A percentile compares a stretch with the other conserved stretches of the same genome.
Evolutionary conservation across 2,888 invertebrate species (phyloP).

Genomic region (Hydropsyche betteni): DNA sequence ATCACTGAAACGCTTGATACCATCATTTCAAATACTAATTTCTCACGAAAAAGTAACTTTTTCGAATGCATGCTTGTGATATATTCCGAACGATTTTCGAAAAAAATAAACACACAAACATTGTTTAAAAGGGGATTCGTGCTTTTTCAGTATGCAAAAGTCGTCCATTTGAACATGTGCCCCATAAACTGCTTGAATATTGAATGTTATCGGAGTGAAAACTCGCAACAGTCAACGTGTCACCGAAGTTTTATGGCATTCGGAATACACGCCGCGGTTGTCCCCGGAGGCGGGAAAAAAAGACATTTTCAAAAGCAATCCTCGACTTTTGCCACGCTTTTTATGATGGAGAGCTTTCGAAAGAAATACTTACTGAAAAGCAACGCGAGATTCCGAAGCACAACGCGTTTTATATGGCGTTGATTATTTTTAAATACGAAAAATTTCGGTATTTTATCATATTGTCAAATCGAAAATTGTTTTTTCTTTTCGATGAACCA

Average conservation of each 20-base stretch:
- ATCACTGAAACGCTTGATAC: too few relatives aligned
- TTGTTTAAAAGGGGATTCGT: background rate
- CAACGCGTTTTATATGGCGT: background rate
- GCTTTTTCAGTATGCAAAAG: too few relatives aligned
- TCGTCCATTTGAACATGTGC: too few relatives aligned
- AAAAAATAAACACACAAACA: background rate
- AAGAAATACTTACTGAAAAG: too few relatives aligned
- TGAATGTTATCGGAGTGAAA: slow-evolving; percentile 34
- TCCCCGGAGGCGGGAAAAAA: slow-evolving; percentile 23
- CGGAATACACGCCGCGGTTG: slow-evolving; percentile 20
- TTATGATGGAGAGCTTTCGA: too few relatives aligned
- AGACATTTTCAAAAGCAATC: slow-evolving; percentile 27
- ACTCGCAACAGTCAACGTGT: slow-evolving; percentile 37
- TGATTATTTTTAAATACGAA: background rate
- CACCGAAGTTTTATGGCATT: slow-evolving; percentile 40
- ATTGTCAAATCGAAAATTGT: background rate
- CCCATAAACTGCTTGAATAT: slow-evolving; percentile 20
- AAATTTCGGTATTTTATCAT: background rate
- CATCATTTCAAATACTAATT: too few relatives aligned
- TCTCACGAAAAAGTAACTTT: too few relatives aligned
- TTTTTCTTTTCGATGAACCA: background rate
- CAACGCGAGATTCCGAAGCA: too few relatives aligned
- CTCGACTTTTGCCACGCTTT: background rate
- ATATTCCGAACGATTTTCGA: background rate
- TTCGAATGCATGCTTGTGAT: too few relatives aligned